Evolutionary conservation across 2,113 vertebrate genomes (phyloP).

Genomic region (Sinocyclocheilus grahami): DNA sequence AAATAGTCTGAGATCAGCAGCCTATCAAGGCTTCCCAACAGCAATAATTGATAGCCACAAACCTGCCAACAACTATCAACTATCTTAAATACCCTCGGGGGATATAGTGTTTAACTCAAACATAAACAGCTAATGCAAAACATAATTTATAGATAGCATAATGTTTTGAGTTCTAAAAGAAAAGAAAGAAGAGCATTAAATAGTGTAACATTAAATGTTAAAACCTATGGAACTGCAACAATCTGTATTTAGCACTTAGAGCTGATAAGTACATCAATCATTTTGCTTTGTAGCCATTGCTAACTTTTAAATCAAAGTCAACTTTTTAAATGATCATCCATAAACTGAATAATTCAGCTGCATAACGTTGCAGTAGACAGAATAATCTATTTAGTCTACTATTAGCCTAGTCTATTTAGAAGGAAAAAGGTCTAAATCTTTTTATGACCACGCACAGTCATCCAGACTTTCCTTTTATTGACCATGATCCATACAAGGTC

Average conservation of each 20-base stretch:
- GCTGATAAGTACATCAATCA: neutral
- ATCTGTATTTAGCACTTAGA: neutral
- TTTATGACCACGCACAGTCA: neutral
- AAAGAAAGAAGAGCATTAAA: neutral
- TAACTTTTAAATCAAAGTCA: neutral
- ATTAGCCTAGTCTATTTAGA: neutral
- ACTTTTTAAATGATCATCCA: neutral
- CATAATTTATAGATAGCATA: neutral
- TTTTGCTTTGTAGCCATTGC: neutral
- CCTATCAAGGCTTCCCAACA: slow-evolving; percentile 46
- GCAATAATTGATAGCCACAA: slow-evolving; percentile 47
- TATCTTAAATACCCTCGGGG: neutral
- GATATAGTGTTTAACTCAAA: neutral
- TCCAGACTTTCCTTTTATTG: neutral
- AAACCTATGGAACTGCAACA: neutral
- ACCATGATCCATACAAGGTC: slow-evolving; percentile 1
- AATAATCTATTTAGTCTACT: neutral
- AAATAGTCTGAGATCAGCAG: slow-evolving; percentile 50
- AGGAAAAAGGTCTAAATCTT: neutral
- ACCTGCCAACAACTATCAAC: slow-evolving; percentile 29
- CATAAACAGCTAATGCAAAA: neutral
- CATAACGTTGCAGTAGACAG: neutral
- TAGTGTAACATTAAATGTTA: neutral
- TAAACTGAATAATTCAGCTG: neutral
- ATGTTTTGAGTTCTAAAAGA: neutral